Percentiles rank a stretch among this genome's conserved stretches.
Conservation (phyloP, 1,140 invertebrate species). For the Drosophila santomea region DNA sequence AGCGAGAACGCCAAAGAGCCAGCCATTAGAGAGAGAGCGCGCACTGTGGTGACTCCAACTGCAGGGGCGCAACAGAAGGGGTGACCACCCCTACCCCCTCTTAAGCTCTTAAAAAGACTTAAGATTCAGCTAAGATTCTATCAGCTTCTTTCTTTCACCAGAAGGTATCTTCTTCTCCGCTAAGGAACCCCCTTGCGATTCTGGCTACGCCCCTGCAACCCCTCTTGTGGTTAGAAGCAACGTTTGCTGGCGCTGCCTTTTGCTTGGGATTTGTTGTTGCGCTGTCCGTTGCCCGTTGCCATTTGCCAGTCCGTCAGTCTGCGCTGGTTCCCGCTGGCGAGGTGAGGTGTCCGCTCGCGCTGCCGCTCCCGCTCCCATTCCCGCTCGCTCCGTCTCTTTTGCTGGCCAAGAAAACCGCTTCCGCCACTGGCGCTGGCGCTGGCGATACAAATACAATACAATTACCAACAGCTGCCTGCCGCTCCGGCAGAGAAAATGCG, state of each 20-base stretch:
- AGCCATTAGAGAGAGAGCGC: conserved; percentile 25
- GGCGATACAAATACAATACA: neutral
- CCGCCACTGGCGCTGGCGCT: neutral
- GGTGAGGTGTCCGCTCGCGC: conserved; percentile 47
- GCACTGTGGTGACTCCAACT: conserved; percentile 1
- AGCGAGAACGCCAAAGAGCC: conserved; percentile 12
- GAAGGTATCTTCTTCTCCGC: no score
- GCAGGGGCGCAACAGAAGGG: neutral
- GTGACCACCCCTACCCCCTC: no score
- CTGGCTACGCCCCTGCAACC: neutral
- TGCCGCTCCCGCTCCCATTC: conserved; percentile 5
- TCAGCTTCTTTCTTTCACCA: no score
- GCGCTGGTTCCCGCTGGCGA: conserved; percentile 62
- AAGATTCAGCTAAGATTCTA: no score
- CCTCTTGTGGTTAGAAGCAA: conserved; percentile 40
- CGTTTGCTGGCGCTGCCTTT: conserved; percentile 40
- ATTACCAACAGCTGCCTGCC: neutral
- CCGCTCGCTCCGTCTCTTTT: neutral
- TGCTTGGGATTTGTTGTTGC: conserved; percentile 67
- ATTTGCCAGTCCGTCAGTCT: conserved; percentile 38
- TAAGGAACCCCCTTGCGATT: neutral
- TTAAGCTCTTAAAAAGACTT: no score
- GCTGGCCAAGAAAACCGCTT: neutral
- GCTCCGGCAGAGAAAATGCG: conserved; percentile 63
- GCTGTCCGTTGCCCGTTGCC: conserved; percentile 37